Conservation (phyloP, 2,113 vertebrate species). For the Semnornis frantzii region DNA sequence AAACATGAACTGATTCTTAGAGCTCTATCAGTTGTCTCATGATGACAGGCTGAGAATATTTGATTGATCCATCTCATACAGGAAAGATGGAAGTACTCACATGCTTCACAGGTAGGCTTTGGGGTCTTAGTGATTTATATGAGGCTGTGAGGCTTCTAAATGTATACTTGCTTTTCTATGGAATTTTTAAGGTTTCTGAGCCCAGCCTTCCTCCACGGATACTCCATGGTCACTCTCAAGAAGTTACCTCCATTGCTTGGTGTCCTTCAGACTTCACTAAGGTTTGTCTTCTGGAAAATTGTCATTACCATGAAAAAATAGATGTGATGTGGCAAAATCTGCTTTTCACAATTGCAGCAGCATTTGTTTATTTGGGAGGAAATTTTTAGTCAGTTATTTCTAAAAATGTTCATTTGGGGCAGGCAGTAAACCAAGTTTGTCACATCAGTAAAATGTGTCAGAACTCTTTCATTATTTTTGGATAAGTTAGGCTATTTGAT, state of each 20-base stretch:
- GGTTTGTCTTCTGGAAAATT: constrained; percentile 74
- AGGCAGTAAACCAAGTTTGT: neutral
- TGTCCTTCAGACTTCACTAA: constrained; percentile 95
- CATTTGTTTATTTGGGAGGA: neutral
- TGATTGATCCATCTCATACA: neutral
- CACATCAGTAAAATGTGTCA: neutral
- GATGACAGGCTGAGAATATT: neutral
- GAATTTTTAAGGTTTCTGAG: constrained; percentile 82
- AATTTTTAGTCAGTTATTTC: neutral
- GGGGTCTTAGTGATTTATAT: neutral
- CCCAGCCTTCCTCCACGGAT: constrained; percentile 82
- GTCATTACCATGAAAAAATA: neutral
- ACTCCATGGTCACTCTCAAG: constrained; percentile 91
- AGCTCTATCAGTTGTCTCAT: neutral
- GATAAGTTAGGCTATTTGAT: neutral
- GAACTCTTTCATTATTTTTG: neutral
- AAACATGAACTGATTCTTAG: neutral
- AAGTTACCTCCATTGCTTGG: constrained; percentile 95
- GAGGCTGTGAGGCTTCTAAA: neutral
- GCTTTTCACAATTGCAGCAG: neutral
- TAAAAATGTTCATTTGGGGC: neutral
- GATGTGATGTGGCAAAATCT: neutral
- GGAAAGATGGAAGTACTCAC: neutral
- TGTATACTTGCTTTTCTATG: neutral
- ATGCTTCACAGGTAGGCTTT: neutral